Evolutionary conservation across 1,140 invertebrate genomes (phyloP), one percentile per base, ranked within the genome.

Genomic region (Drosophila albomicans): DNA sequence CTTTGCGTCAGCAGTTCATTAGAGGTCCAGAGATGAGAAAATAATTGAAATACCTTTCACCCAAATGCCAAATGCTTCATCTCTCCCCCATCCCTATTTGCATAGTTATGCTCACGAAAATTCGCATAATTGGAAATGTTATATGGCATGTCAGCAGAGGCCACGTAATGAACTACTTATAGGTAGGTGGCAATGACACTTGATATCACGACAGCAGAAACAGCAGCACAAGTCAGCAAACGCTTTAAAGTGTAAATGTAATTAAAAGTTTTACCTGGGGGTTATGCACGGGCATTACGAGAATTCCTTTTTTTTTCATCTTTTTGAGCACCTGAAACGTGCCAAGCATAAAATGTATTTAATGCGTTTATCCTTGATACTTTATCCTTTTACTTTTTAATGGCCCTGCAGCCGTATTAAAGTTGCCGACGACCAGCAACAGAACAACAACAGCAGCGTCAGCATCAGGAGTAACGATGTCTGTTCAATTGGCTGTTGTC

Each of bases 231-330:
- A 30, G 30, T 45, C 28, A 51, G 30, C 57, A 16, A 56, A 7
- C 45, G 20, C 79, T 87, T 89, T 89, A 84, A 81, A 85, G 84
- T 79, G 85, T 45, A 73, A 89, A 88, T 88, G 85, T 81, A 88
- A 88, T 88, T 88, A 88, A 88, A 88, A 88, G 61, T 89, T 88
- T 62, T 41, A n/a, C 35, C 1, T 25, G 4, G 16, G 48, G 57
- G 28, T 75, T 59, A 13, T 58, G 16, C 41, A 35, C n/a, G 7
- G 8, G 3, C 15, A 11, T 57, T 43, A 1, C 25, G 11, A 2
- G 13, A 2, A 5, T 41, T 28, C 20, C 20, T 58, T 8, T 28
- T 58, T 58, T 59, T 45, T 45, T 46, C 15, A 30, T n/a, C 41
- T 13, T 59, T 59, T 59, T 59, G 15, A 5, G 57, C 51, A 35